phyloP scores from a whole-genome alignment of 1,140 invertebrate genomes.

The Brachionus plicatilis region DNA sequence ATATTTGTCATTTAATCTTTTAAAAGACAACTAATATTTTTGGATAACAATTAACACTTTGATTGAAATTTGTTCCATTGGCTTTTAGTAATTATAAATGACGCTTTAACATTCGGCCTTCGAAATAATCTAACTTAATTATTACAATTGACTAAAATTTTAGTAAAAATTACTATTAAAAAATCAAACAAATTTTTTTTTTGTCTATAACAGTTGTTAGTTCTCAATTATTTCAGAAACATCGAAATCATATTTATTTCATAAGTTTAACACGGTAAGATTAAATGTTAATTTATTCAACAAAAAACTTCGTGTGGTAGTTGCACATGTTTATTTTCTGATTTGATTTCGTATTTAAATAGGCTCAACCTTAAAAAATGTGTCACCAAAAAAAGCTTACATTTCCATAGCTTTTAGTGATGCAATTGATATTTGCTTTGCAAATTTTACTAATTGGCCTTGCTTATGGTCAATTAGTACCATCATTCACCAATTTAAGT shows the following conservation, averaged over 20 bases:
- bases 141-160: too few species aligned
- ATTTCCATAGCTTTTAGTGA: neutral
- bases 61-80: too few species aligned
- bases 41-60: too few species aligned
- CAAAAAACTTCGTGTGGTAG: neutral
- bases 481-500: neutral
- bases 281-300: neutral
- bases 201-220: neutral
- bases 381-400: neutral
- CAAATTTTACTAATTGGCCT: neutral
- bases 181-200: too few species aligned
- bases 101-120: too few species aligned
- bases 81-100: too few species aligned
- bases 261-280: neutral
- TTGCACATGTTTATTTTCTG: neutral
- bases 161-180: too few species aligned
- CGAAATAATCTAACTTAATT: too few species aligned
- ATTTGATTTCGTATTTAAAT: neutral
- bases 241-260: neutral
- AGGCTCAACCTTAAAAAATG: neutral
- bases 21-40: too few species aligned
- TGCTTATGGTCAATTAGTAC: neutral
- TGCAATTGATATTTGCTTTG: neutral
- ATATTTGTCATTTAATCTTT: too few species aligned
- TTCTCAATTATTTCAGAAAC: neutral